These are phyloP conservation scores for Neogobius melanostomus DNA, from an alignment of 2,113 vertebrate genomes.

Conservation along the genomic window DNA sequence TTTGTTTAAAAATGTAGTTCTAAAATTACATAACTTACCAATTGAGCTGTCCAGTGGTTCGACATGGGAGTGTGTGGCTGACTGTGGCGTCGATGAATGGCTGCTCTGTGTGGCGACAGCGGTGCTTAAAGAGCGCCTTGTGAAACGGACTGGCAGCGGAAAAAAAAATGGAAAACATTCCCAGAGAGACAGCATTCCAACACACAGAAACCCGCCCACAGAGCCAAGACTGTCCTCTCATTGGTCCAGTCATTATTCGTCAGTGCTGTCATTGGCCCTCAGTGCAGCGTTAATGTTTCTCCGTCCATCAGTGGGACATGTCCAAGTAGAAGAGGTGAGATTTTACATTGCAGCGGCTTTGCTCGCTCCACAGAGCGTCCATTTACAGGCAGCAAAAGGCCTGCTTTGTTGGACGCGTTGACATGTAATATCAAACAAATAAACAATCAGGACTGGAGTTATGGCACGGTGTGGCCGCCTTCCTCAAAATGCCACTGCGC, in stretches of 20 bases:
- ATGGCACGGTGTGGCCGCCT: conserved; percentile 53
- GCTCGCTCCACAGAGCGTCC: conserved; percentile 68
- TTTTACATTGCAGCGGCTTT: conserved; percentile 68
- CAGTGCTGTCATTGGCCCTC: conserved; percentile 45
- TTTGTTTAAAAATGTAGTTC: conserved; percentile 7
- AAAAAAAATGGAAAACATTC: conserved; percentile 79
- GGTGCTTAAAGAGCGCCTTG: conserved; percentile 84
- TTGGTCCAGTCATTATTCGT: conserved; percentile 56
- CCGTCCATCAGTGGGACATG: conserved; percentile 56
- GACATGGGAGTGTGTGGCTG: conserved; percentile 77
- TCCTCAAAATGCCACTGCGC: conserved; percentile 16
- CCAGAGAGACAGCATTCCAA: conserved; percentile 74
- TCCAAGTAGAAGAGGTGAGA: conserved; percentile 72
- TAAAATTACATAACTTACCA: conserved; percentile 73
- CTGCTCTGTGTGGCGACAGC: conserved; percentile 80
- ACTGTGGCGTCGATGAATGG: conserved; percentile 78
- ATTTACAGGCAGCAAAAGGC: conserved; percentile 71
- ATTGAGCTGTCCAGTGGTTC: conserved; percentile 66
- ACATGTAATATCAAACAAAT: conserved; percentile 75
- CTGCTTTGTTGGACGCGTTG: conserved; percentile 69
- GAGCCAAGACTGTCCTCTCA: conserved; percentile 16
- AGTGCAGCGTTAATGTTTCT: conserved; percentile 40
- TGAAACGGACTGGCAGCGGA: conserved; percentile 71
- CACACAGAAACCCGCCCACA: conserved; percentile 41
- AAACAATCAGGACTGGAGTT: conserved; percentile 68